Evolutionary conservation across 2,888 invertebrate species (phyloP).

Genomic region (Seladonia tumulorum): DNA sequence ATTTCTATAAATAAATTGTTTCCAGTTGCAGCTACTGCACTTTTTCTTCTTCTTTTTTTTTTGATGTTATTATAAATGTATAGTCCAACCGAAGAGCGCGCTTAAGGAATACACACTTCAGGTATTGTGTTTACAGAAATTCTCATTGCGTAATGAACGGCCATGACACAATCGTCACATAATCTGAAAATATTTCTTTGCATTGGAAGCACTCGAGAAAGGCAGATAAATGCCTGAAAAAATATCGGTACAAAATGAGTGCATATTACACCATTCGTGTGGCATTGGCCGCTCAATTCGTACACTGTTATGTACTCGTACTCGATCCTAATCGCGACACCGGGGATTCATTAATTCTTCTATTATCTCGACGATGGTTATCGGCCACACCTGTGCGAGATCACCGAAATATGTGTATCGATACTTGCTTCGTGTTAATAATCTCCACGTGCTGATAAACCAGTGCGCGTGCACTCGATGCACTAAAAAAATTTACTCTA

Average conservation of each 20-base stretch:
- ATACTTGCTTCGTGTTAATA: neutral
- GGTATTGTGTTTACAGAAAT: neutral
- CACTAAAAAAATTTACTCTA: neutral
- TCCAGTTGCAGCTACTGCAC: neutral
- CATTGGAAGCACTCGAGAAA: conserved; percentile 17
- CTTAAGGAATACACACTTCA: neutral
- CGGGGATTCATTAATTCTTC: conserved; percentile 32
- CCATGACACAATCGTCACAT: conserved; percentile 24
- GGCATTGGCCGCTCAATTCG: neutral
- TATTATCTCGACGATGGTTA: conserved; percentile 35
- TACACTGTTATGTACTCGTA: neutral
- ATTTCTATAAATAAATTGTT: neutral
- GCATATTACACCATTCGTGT: neutral
- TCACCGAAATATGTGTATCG: conserved; percentile 9
- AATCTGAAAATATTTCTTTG: conserved; percentile 25
- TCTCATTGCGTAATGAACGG: conserved; percentile 9
- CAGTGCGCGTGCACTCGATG: conserved; percentile 10
- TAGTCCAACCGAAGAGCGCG: neutral
- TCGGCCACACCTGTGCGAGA: conserved; percentile 47
- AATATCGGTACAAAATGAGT: conserved; percentile 34
- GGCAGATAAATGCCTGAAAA: conserved; percentile 12
- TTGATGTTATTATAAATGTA: neutral
- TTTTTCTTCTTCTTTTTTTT: neutral
- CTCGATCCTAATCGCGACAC: conserved; percentile 24
- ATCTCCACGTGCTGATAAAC: conserved; percentile 33